Conservation (phyloP, 2,888 invertebrate genomes). For the Heliconius charithonia region DNA sequence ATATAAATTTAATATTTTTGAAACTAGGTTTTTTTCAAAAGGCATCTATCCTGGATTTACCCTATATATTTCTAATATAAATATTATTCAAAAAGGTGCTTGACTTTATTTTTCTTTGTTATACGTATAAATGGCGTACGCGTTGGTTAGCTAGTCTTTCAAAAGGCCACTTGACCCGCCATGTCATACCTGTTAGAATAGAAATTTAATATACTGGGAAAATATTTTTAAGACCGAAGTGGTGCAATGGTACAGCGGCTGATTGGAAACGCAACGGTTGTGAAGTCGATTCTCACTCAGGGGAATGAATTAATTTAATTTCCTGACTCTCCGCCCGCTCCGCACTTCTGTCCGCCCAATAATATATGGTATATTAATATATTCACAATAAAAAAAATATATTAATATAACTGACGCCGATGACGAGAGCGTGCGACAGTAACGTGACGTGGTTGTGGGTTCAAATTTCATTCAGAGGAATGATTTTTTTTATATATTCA, state of each 20-base stretch:
- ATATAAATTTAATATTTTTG: no score
- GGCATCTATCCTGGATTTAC: no score
- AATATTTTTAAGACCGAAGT: not conserved
- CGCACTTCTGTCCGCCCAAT: no score
- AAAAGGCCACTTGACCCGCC: slow-evolving; percentile 10
- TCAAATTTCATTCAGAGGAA: no score
- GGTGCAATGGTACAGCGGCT: not conserved
- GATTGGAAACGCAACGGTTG: not conserved
- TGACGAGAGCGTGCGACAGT: no score
- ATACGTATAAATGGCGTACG: slow-evolving; percentile 18
- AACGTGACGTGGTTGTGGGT: no score
- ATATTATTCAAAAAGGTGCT: not conserved
- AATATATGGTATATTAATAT: no score
- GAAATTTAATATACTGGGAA: slow-evolving; percentile 7
- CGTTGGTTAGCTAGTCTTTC: slow-evolving; percentile 13
- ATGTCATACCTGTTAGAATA: slow-evolving; percentile 17
- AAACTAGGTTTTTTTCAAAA: no score
- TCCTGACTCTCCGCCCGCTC: no score
- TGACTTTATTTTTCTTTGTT: slow-evolving; percentile 13
- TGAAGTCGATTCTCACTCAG: not conserved
- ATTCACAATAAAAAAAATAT: no score
- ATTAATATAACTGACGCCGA: no score
- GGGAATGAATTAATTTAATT: not conserved
- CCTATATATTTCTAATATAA: not conserved
- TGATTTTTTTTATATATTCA: no score